Conservation (phyloP, 2,113 vertebrate genomes). For the Pseudolaguvia tuberculata region DNA sequence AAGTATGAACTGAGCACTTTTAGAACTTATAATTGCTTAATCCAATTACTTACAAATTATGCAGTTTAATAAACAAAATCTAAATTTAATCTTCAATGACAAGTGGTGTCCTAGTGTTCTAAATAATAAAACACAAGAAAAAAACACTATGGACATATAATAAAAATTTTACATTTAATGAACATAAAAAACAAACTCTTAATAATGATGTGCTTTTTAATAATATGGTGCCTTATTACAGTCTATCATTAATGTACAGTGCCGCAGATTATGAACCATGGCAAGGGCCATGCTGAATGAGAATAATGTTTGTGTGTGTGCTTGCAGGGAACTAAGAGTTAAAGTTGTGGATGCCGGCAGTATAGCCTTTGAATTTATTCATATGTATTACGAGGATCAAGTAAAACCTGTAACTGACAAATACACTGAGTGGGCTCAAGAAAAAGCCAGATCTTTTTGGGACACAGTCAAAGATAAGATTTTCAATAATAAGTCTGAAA, state of each 20-base stretch:
- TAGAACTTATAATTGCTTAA: not conserved
- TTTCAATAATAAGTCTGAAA: not conserved
- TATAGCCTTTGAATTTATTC: slow-evolving; percentile 14
- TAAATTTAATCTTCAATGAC: too few relatives aligned
- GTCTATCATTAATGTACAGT: too few relatives aligned
- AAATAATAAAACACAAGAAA: too few relatives aligned
- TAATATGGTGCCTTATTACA: too few relatives aligned
- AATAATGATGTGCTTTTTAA: too few relatives aligned
- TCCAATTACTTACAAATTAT: not conserved
- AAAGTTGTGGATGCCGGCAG: slow-evolving; percentile 33
- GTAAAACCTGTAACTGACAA: slow-evolving; percentile 52
- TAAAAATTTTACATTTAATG: too few relatives aligned
- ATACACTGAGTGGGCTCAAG: slow-evolving; percentile 57
- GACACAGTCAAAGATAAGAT: slow-evolving; percentile 44
- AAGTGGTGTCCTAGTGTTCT: too few relatives aligned
- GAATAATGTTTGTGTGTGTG: slow-evolving; percentile 12
- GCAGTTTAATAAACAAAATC: not conserved
- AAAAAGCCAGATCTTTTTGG: slow-evolving; percentile 38
- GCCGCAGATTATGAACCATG: too few relatives aligned
- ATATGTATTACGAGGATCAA: slow-evolving; percentile 64
- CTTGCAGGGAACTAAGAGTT: slow-evolving; percentile 44
- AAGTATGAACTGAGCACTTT: slow-evolving; percentile 47
- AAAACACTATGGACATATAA: not conserved
- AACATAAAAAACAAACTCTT: too few relatives aligned
- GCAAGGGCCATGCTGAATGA: too few relatives aligned